Conservation (phyloP, 1,140 invertebrate genomes). For the Matsumurasca onukii region DNA sequence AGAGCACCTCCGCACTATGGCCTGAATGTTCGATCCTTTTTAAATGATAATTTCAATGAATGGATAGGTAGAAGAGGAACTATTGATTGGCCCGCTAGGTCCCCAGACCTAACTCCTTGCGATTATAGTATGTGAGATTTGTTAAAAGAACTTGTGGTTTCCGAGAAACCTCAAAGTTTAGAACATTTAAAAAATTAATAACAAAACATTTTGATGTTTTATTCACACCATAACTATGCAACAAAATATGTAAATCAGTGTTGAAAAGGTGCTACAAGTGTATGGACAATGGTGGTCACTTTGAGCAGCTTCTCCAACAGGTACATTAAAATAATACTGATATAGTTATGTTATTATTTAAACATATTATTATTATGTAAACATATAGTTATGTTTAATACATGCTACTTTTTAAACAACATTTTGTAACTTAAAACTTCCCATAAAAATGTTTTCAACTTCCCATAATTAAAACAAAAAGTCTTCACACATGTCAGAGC, state of each 20-base stretch:
- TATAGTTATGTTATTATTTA: too few relatives aligned
- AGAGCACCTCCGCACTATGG: background rate
- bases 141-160: background rate
- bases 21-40: background rate
- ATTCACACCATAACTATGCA: too few relatives aligned
- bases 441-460: too few relatives aligned
- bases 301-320: slow-evolving; percentile 4
- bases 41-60: too few relatives aligned
- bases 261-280: background rate
- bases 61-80: slow-evolving; percentile 10
- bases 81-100: background rate
- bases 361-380: too few relatives aligned
- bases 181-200: slow-evolving; percentile 11
- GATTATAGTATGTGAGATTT: background rate
- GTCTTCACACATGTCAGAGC: too few relatives aligned
- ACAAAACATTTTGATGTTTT: slow-evolving; percentile 6
- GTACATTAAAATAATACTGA: background rate
- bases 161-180: background rate
- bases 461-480: too few relatives aligned
- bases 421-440: too few relatives aligned
- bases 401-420: too few relatives aligned
- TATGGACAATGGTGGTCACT: background rate
- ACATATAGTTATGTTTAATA: too few relatives aligned
- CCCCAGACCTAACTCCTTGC: background rate
- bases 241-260: too few relatives aligned